Evolutionary conservation across 2,888 invertebrate species (phyloP), one percentile per base, ranked within the genome.

Genomic region (Dasypogon diadema): DNA sequence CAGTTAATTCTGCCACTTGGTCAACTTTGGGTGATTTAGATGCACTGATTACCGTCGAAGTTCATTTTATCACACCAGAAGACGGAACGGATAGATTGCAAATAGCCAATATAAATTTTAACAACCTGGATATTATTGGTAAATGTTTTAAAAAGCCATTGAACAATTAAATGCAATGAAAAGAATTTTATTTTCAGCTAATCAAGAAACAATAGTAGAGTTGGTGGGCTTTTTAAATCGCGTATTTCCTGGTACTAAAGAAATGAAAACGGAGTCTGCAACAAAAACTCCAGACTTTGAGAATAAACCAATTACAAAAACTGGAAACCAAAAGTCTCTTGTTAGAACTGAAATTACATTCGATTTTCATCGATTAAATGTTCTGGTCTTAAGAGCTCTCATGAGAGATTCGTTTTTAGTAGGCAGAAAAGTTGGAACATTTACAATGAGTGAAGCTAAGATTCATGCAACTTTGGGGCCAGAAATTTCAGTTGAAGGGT

Each of bases 191-290:
- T 58, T 78, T 81, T 12, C 83, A 94, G 96, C 97, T 0, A 98
- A 98, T 86, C 97, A 97, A 84, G 97, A 97, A 85, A 98, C 98
- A 0, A 93, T 98, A 79, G 94, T 97, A 8, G 98, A 98, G 85
- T 86, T 98, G 76, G 90, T 97, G 79, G 94, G 95, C n/a, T 97
- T 98, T 83, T 89, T 91, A 2, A 92, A 93, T 81, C 89, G 95
- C 65, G 91, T 95, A 2, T 89, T 91, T 77, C 90, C 89, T 22
- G 12, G 56, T 24, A 42, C 16, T 24, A 58, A 56, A 10, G 12
- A 42, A 42, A 24, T 56, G 24, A 56, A 56, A 24, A n/a, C 46
- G 4, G 42, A 46, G 10, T 8, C 80, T 6, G 77, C 78, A 16
- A n/a, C 16, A 16, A 42, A 34, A 26, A 34, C 21, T 4, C 12